Evolutionary conservation across 2,113 vertebrate genomes (phyloP).

Genomic region (Malurus cyaneus): DNA sequence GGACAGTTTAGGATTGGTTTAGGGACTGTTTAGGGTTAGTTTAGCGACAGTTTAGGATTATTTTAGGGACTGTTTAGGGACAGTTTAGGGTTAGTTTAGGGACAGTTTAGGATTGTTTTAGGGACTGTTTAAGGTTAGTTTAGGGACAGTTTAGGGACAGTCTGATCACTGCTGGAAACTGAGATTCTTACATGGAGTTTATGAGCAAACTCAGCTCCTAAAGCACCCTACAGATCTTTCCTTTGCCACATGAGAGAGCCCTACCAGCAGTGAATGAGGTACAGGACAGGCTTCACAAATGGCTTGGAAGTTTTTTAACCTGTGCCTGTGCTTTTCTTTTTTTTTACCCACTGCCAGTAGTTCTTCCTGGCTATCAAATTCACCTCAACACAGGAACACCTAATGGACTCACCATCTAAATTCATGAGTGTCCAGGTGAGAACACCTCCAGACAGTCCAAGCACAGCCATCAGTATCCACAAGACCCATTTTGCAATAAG

Average conservation of each 20-base stretch:
- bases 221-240: not conserved
- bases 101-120: not conserved
- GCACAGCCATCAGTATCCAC: not conserved
- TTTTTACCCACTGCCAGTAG: not conserved
- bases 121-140: too few species aligned
- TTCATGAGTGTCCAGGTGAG: not conserved
- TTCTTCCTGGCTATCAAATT: not conserved
- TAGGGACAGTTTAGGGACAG: not conserved
- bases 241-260: rapidly evolving
- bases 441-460: not conserved
- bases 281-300: not conserved
- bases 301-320: not conserved
- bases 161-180: not conserved
- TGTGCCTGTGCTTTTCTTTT: not conserved
- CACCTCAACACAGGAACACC: not conserved
- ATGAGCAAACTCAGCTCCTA: not conserved
- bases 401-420: not conserved
- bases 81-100: not conserved
- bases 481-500: not conserved
- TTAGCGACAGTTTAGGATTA: not conserved
- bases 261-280: not conserved
- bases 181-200: not conserved
- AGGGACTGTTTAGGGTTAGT: not conserved
- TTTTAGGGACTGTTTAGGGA: not conserved
- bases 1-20: not conserved